These are phyloP conservation scores for Netelia inedita DNA, from an alignment of 2,888 invertebrate genomes.

Conservation along the genomic window DNA sequence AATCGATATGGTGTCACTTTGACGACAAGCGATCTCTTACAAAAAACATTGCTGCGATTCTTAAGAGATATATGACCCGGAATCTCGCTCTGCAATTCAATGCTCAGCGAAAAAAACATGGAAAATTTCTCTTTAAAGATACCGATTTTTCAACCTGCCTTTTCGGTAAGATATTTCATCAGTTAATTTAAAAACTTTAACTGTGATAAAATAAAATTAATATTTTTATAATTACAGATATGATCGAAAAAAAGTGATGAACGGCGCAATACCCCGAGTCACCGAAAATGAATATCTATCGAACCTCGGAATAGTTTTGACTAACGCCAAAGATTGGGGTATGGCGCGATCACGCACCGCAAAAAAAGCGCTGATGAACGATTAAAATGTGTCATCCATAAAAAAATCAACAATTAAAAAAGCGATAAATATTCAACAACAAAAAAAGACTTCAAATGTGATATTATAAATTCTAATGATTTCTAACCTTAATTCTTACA, in stretches of 20 bases:
- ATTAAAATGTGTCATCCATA: neutral
- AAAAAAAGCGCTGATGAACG: neutral
- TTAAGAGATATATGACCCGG: slow-evolving; percentile 22
- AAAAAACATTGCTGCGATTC: slow-evolving; percentile 16
- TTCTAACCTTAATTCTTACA: no score
- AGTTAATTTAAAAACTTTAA: slow-evolving; percentile 13
- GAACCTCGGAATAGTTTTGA: slow-evolving; percentile 36
- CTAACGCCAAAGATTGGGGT: no score
- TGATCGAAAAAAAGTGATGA: slow-evolving; percentile 40
- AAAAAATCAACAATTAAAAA: neutral
- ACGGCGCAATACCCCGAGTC: slow-evolving; percentile 17
- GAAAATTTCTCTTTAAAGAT: slow-evolving; percentile 33
- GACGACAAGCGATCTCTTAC: slow-evolving; percentile 18
- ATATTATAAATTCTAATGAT: no score
- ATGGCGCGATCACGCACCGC: slow-evolving; percentile 7
- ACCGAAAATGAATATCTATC: slow-evolving; percentile 20
- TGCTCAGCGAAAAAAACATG: slow-evolving; percentile 29
- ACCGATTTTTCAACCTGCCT: slow-evolving; percentile 34
- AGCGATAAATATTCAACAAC: no score
- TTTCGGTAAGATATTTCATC: slow-evolving; percentile 24
- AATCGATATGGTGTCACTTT: slow-evolving; percentile 1
- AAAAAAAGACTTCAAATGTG: no score
- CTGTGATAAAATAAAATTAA: slow-evolving; percentile 8
- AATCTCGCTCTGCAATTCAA: slow-evolving; percentile 38
- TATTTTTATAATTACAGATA: no score